Base-by-base conservation (phyloP, 37 sponge, comb jelly and placozoan genomes). In the Cliona cf. orientalis region DNA sequence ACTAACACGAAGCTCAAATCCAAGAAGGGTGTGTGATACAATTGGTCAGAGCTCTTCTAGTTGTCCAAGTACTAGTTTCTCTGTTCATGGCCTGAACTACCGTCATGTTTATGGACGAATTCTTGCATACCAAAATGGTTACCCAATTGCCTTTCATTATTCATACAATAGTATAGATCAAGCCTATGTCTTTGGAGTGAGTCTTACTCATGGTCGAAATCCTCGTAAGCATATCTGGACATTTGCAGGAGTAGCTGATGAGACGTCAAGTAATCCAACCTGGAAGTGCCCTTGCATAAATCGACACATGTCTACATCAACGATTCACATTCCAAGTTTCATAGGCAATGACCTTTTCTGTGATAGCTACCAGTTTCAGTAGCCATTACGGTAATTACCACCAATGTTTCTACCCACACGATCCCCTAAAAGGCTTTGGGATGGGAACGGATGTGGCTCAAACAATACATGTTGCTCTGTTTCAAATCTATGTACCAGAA, bases 171-270 rank as follows among this genome's bases (percentile, higher is more conserved):
- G 38, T 32, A 67, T 67, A 37, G 69, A 67, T 37, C 39, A 34
- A 32, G 9, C 40, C 4, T 67, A 67, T 37, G 69, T 67, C 39
- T 32, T 21, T 67, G 69, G 69, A 37, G 40, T 31, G 37, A 67
- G 69, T 37, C 69, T 67, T 6, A 67, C 69, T 37, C 69, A 67
- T 37, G 69, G 69, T 9, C 37, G 17, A 67, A 36, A 31, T 5
- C 62, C 62, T 23, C 37, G 69, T 22, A 32, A 67, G 19, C 69
- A 67, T 17, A 67, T 67, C 21, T 67, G 69, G 69, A 67, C 69
- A 32, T 35, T 67, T 67, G 69, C 37, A 67, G 69, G 39, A 67
- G 69, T 40, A 9, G 31, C 40, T 32, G 69, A 67, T 37, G 69
- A 62, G 31, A 63, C 65, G 11, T 63, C 40, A 67, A 3, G 39